phyloP scores from a whole-genome alignment of 2,113 vertebrate species.

The Leptobrachium leishanense region DNA sequence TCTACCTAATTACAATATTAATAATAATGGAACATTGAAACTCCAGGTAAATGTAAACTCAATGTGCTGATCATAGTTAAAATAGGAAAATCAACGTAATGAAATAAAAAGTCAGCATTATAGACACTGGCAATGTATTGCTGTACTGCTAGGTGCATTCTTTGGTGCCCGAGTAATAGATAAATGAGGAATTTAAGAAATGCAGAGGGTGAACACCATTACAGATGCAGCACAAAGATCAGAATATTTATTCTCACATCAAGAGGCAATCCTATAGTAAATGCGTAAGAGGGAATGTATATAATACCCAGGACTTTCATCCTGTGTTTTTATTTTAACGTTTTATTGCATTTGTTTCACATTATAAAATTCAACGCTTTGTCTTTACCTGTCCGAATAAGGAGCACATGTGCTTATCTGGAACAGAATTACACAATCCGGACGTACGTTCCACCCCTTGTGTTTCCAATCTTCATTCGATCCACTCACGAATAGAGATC shows the following conservation, averaged over 20 bases:
- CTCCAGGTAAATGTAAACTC: too few relatives aligned
- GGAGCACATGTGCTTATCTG: background rate
- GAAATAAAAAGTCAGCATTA: background rate
- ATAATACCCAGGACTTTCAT: too few relatives aligned
- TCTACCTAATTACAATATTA: too few relatives aligned
- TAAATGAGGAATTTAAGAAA: background rate
- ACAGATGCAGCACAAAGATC: too few relatives aligned
- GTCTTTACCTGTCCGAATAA: background rate
- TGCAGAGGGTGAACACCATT: background rate
- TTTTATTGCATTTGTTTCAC: background rate
- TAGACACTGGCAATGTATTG: background rate
- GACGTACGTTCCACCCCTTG: background rate
- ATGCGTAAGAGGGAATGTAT: too few relatives aligned
- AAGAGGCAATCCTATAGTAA: too few relatives aligned
- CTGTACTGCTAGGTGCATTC: background rate
- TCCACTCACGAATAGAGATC: background rate
- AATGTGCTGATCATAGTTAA: too few relatives aligned
- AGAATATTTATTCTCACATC: too few relatives aligned
- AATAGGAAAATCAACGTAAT: background rate
- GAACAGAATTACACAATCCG: background rate
- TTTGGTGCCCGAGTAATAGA: background rate
- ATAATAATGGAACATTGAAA: too few relatives aligned
- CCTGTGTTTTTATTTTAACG: background rate
- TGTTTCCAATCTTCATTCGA: background rate
- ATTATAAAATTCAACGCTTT: background rate